A percentile compares a stretch with the other conserved stretches of the same genome.
Evolutionary conservation across 2,797 vertebrate genomes (phyloP).

Genomic region (Gallinago stenura): DNA sequence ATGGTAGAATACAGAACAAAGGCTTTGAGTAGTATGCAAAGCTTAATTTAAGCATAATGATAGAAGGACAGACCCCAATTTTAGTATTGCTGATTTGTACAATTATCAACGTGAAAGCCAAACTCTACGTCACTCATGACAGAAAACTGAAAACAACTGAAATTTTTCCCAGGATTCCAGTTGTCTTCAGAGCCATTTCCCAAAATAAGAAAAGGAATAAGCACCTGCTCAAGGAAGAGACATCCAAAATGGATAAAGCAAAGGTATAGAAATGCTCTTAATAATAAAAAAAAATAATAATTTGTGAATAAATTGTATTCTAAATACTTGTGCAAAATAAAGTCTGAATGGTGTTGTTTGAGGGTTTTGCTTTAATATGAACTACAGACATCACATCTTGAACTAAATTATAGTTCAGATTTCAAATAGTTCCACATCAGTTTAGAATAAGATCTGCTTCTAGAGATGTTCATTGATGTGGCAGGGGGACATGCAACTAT

Average conservation of each 20-base stretch:
- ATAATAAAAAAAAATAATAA: background rate
- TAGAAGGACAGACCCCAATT: background rate
- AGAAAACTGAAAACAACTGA: background rate
- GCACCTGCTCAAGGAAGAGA: background rate
- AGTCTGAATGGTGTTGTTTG: background rate
- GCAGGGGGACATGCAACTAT: background rate
- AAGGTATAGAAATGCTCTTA: background rate
- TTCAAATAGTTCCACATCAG: background rate
- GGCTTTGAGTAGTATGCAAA: background rate
- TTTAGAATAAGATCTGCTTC: background rate
- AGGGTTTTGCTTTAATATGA: background rate
- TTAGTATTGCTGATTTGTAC: background rate
- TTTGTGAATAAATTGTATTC: background rate
- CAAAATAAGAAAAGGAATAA: background rate
- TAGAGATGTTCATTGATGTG: background rate
- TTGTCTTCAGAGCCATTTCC: background rate
- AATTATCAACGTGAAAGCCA: background rate
- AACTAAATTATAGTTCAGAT: background rate
- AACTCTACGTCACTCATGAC: background rate
- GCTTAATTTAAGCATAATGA: background rate
- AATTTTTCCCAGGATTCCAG: background rate
- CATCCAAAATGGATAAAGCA: background rate
- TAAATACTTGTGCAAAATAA: background rate
- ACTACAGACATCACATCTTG: background rate
- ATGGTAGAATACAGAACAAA: background rate